Evolutionary conservation across 1,140 invertebrate genomes (phyloP), one percentile per base, ranked within the genome.

Genomic region (Caenorhabditis elegans): DNA sequence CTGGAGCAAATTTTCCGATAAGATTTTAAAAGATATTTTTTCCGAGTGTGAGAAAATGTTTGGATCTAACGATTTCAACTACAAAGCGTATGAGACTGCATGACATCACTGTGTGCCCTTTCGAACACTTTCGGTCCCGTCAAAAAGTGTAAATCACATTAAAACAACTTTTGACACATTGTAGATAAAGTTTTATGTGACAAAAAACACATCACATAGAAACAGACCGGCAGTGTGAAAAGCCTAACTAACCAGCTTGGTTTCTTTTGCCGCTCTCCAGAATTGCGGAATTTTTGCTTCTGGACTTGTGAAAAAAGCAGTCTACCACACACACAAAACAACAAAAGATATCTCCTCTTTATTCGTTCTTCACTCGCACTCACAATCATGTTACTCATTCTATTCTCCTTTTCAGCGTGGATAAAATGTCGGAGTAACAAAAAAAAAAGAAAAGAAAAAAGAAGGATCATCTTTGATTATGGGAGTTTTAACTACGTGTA

Each of bases 361-460:
- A 70, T 70, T 70, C 60, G 60, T 70, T 70, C 60, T 39, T 39
- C 60, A 70, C 60, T 70, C 60, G 60, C 60, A 39, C 60, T 70
- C 31, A 70, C 60, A 70, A 70, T 70, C 60, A 70, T 70, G 60
- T 70, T 70, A 70, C 60, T 70, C 60, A 70, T 70, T 70, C 60
- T 70, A 39, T 70, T 70, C 60, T 39, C 26, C 34, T 39, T 43
- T 70, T 70, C 60, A 34, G 53, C 31, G 53, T 70, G 34, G 34
- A 70, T 70, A 31, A 36, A 65, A n/a, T n/a, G n/a, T n/a, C n/a
- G 31, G 11, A 39, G n/a, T 1, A 70, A 39, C 26, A 70, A 60
- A 60, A 60, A 60, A 31, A 13, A 8, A 26, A 15, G 10, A 60
- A 34, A n/a, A 60, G 2, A 2, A 70, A 28, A 26, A 55, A 39